Percentiles rank a stretch among this genome's conserved stretches.
phyloP scores from a whole-genome alignment of 1,140 invertebrate species.

The Oppia nitens region DNA sequence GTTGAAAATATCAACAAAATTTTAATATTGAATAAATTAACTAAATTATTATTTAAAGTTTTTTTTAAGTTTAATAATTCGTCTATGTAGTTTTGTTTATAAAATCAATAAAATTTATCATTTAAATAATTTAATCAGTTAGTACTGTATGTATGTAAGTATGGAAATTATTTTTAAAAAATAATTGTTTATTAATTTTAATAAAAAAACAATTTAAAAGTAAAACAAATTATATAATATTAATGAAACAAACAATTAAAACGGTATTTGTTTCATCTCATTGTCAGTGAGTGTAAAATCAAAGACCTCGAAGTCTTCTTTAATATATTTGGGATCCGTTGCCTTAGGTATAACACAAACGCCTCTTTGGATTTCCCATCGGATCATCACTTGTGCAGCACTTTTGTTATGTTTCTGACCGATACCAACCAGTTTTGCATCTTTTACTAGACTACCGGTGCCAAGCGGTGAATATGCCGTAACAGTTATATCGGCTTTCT shows the following conservation, averaged over 20 bases:
- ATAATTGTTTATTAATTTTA: too few species aligned
- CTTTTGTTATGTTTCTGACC: slow-evolving; percentile 38
- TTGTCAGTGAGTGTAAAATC: slow-evolving; percentile 18
- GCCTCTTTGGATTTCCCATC: slow-evolving; percentile 47
- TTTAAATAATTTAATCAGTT: too few species aligned
- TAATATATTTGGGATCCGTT: slow-evolving; percentile 11
- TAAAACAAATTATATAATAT: slow-evolving; percentile 18
- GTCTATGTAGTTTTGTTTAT: too few species aligned
- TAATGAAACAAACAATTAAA: too few species aligned
- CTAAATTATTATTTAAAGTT: too few species aligned
- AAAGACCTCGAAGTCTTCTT: slow-evolving; percentile 19
- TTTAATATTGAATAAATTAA: too few species aligned
- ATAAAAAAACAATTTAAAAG: too few species aligned
- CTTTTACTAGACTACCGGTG: slow-evolving; percentile 36
- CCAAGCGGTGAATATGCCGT: slow-evolving; percentile 24
- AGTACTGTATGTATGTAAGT: too few species aligned
- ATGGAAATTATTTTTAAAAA: too few species aligned
- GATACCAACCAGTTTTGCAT: slow-evolving; percentile 38
- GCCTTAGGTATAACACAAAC: slow-evolving; percentile 31
- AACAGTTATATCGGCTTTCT: background rate
- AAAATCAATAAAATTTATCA: too few species aligned
- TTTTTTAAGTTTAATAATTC: too few species aligned
- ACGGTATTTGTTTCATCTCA: slow-evolving; percentile 17
- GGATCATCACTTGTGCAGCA: slow-evolving; percentile 45
- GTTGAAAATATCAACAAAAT: too few species aligned